A percentile compares a stretch with the other conserved stretches of the same genome.
Conservation (phyloP, 2,888 invertebrate genomes). For the Folsomia candida region DNA sequence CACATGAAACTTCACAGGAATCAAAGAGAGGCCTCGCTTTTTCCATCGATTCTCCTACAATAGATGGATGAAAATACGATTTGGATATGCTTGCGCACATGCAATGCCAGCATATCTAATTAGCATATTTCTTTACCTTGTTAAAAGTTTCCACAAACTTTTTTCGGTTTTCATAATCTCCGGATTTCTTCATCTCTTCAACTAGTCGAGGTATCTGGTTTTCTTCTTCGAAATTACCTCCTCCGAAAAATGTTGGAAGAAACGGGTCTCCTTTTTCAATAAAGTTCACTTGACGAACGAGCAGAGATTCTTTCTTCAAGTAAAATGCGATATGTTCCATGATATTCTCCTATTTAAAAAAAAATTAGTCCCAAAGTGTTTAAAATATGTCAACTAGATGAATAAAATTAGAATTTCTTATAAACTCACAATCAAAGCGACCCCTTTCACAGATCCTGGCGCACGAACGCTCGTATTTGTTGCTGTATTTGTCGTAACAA, state of each 20-base stretch:
- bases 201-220: conserved; percentile 59
- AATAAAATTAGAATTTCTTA: too few species aligned
- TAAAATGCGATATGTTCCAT: conserved; percentile 66
- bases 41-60: conserved; percentile 72
- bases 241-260: conserved; percentile 26
- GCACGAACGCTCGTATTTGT: conserved; percentile 69
- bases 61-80: conserved; percentile 51
- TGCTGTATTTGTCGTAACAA: conserved; percentile 65
- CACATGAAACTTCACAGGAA: conserved; percentile 58
- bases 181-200: conserved; percentile 60
- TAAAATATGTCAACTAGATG: too few species aligned
- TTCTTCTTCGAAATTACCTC: conserved; percentile 43
- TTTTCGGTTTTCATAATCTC: conserved; percentile 61
- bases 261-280: conserved; percentile 49
- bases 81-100: too few species aligned
- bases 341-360: conserved; percentile 57
- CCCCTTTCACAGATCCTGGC: conserved; percentile 66
- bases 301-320: conserved; percentile 60
- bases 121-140: conserved; percentile 60
- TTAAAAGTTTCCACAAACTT: conserved; percentile 63
- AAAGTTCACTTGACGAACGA: conserved; percentile 62
- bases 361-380: neutral
- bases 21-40: conserved; percentile 31
- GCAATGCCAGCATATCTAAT: conserved; percentile 61
- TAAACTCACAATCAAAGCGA: conserved; percentile 59